phyloP scores from a whole-genome alignment of 2,797 vertebrate species.

The Rallus crepitans region DNA sequence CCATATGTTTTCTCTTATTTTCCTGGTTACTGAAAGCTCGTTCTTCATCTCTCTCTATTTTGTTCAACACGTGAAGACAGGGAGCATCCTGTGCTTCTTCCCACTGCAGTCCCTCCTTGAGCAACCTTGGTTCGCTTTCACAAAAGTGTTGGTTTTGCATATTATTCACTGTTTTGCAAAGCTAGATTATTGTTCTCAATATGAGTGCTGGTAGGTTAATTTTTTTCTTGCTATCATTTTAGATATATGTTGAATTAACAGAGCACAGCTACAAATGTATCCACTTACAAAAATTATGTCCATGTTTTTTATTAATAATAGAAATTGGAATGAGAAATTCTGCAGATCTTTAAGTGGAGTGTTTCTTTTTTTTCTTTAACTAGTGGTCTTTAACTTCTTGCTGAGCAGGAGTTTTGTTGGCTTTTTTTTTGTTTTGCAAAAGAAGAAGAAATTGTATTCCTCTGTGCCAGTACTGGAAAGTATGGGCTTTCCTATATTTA shows the following conservation, averaged over 20 bases:
- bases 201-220: background rate
- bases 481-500: background rate
- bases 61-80: background rate
- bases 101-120: background rate
- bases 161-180: background rate
- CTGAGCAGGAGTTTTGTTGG: background rate
- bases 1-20: background rate
- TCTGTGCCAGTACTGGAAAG: background rate
- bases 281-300: background rate
- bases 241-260: background rate
- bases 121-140: background rate
- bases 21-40: background rate
- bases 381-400: background rate
- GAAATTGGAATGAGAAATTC: background rate
- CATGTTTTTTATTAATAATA: background rate
- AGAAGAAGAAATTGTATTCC: background rate
- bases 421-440: background rate
- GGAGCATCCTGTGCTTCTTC: background rate
- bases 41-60: background rate
- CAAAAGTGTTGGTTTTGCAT: background rate
- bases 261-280: background rate
- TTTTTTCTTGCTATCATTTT: too few species aligned
- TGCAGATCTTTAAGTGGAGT: background rate
- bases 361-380: background rate
- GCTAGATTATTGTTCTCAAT: accelerated